Evolutionary conservation across 2,888 invertebrate species (phyloP), one percentile per base, ranked within the genome.

Genomic region (Dynastes grantii): DNA sequence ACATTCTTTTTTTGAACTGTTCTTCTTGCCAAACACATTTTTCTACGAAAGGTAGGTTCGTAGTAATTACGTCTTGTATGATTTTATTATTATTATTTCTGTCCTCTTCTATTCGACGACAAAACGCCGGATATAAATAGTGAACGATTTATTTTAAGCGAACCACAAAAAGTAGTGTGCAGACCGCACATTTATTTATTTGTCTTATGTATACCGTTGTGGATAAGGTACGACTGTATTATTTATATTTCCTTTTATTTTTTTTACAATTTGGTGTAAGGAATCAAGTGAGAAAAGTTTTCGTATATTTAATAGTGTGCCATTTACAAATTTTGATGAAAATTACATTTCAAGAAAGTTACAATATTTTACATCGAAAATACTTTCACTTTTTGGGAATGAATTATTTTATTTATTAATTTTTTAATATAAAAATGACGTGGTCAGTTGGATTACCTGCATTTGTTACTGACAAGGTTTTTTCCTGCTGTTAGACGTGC

Each of bases 171-270:
- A 78, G 71, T 53, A 49, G 51, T 29, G 27, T 51, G 49, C 68
- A 68, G 51, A 32, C 37, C 3, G 29, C 53, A 58, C 58, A 65
- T 16, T 77, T 71, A 61, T 71, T 68, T 68, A 58, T 65, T 77
- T 77, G 58, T 77, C 37, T 77, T 68, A 40, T 51, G 13, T 76
- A 65, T 73, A 71, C 64, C 71, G 32, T 78, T 73, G 64, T 79
- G 76, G 68, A 75, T 81, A 81, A 82, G 82, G 82, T 82, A 82
- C 81, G 81, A 80, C 79, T 79, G 80, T 79, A 71, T 70, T 77
- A 79, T 79, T 79, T 71, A 70, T 73, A 73, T 79, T 67, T 70
- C 53, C 73, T 80, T 81, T 58, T 79, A 77, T 63, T 70, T 79
- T 78, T 68, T 79, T 80, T 81, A 75, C 77, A 77, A 58, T 76